These are phyloP conservation scores for Silurus aristotelis DNA, from an alignment of 2,797 vertebrate genomes.

Conservation along the genomic window DNA sequence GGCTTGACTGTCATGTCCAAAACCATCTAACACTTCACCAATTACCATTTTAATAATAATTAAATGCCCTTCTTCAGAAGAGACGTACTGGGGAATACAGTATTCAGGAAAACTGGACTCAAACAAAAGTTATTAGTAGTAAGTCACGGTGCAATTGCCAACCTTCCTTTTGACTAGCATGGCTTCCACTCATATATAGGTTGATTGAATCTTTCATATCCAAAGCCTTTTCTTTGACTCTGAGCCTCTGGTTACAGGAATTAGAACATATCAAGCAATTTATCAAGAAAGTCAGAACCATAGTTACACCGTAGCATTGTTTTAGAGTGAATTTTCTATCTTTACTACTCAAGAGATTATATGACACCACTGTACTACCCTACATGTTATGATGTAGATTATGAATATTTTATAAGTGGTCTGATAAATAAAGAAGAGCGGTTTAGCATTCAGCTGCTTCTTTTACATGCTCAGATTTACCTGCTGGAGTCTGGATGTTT, in stretches of 20 bases:
- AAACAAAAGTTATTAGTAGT: not conserved
- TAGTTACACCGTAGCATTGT: not conserved
- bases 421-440: constrained; percentile 13
- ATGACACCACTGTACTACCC: not conserved
- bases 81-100: not conserved
- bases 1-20: not conserved
- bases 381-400: not conserved
- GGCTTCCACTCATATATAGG: not conserved
- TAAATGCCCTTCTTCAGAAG: too few relatives aligned
- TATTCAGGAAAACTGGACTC: not conserved
- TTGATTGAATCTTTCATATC: not conserved
- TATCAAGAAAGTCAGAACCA: not conserved
- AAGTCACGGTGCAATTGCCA: not conserved
- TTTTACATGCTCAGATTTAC: not conserved
- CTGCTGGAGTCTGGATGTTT: not conserved
- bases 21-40: not conserved
- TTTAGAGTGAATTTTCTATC: not conserved
- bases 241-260: not conserved
- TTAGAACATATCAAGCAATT: not conserved
- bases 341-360: not conserved
- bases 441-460: not conserved
- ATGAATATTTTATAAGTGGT: not conserved
- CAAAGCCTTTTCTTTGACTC: not conserved
- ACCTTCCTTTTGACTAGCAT: not conserved
- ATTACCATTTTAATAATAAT: not conserved